Evolutionary conservation across 1,140 invertebrate genomes (phyloP).

Genomic region (Drosophila miranda): DNA sequence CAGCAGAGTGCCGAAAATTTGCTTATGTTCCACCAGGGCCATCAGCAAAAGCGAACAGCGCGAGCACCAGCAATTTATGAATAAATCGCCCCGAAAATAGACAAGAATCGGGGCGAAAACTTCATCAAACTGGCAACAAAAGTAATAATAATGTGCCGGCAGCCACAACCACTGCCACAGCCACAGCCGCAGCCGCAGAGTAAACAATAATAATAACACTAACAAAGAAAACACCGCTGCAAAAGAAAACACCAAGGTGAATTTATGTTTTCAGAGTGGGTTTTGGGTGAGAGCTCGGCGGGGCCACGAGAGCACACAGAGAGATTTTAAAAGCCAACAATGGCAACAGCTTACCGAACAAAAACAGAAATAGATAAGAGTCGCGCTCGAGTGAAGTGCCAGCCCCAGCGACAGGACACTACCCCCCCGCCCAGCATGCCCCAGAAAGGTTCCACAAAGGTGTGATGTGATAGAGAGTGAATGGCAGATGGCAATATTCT

Average conservation of each 20-base stretch:
- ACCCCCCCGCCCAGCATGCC: slow-evolving; percentile 1
- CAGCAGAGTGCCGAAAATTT: slow-evolving; percentile 23
- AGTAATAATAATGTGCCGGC: slow-evolving; percentile 47
- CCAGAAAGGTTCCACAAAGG: slow-evolving; percentile 10
- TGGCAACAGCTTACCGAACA: slow-evolving; percentile 29
- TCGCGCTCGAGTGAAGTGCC: background rate
- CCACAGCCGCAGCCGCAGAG: background rate
- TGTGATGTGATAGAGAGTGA: background rate
- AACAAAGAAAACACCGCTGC: background rate
- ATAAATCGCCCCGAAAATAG: slow-evolving; percentile 61
- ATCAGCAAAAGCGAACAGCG: slow-evolving; percentile 25
- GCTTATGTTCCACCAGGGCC: slow-evolving; percentile 8
- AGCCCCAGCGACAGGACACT: background rate
- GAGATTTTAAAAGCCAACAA: slow-evolving; percentile 40
- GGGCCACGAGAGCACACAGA: background rate
- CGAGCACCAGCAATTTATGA: slow-evolving; percentile 47
- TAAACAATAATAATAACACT: slow-evolving; percentile 17
- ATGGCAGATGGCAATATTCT: too few species aligned
- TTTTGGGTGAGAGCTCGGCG: background rate
- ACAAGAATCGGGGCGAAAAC: slow-evolving; percentile 48
- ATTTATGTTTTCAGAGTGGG: background rate
- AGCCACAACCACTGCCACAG: background rate
- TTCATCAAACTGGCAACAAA: slow-evolving; percentile 65
- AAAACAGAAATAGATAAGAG: slow-evolving; percentile 13
- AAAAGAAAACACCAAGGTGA: slow-evolving; percentile 33